Base-by-base conservation (phyloP, 2,113 vertebrate species). In the Aramus guarauna region DNA sequence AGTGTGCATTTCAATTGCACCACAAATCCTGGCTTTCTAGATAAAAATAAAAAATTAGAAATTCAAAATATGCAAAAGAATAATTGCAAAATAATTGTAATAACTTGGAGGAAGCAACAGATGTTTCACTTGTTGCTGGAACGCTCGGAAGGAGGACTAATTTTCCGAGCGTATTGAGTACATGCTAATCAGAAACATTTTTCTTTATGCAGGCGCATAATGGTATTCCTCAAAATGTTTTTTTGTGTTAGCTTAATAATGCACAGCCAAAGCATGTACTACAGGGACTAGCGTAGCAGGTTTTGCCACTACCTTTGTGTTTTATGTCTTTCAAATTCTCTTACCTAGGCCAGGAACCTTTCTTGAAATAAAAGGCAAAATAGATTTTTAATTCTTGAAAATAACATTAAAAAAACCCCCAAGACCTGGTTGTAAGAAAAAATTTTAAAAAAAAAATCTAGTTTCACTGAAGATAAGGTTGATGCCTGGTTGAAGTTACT, bases 91-190 rank as follows among this genome's bases (percentile, higher is more conserved):
- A 78, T 90, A 87, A 89, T 92, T 88, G n/a, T 93, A 85, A 72
- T 76, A 92, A 94, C 71, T 92, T 62, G 45, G 74, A 92, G 74
- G 77, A 85, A 94, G 96, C 88, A 95, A 93, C 94, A 96, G 95
- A 86, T 96, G 88, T 93, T 96, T 94, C 92, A 88, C 85, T 94
- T 94, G 92, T 96, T 94, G 90, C 88, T 80, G 68, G 62, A 92
- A 81, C 32, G 68, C 88, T 94, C 83, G 81, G 90, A 95, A 95
- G 92, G 71, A 93, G 79, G 75, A 67, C 76, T 86, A 32, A 94
- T 92, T 96, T 88, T 96, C 90, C 63, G 63, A 84, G 85, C 85
- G 8, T 86, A 85, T 80, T 11, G 0, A 91, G 79, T 90, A 78
- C 55, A 76, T 92, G 88, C 75, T 95, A 93, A 96, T 97, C 85